Base-by-base conservation (phyloP, 2,888 invertebrate genomes). In the Brachypterus glaber region DNA sequence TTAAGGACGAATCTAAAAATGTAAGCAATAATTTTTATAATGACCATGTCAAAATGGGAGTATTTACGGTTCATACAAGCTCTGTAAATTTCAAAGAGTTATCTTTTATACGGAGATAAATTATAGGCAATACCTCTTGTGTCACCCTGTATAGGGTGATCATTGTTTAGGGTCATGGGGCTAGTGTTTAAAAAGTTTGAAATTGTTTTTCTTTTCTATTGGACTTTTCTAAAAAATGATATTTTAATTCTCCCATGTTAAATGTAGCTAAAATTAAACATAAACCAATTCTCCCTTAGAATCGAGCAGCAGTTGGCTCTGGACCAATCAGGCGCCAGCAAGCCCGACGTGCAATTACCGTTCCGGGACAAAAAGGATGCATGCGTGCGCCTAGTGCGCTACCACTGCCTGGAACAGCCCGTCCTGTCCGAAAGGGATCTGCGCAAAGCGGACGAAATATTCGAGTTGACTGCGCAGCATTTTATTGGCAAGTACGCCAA, bases 221-320 rank as follows among this genome's bases (percentile, higher is more conserved):
- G n/a, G n/a, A n/a, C n/a, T n/a, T n/a, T n/a, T n/a, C n/a, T n/a
- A n/a, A 21, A 21, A 21, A 5, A 9, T 7, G 21, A 21, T 5
- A 21, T 21, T 21, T 21, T 21, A 5, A 21, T 21, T 9, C 9
- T 21, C 21, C 5, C 21, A 9, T 21, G 7, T 21, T 21, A 5
- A 21, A 9, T 21, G 5, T 7, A 21, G 9, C 7, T 5, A 7
- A 7, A 9, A 9, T 5, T 21, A 9, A 9, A 7, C 21, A 21
- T 9, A 21, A 9, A 7, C 14, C 48, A 54, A 29, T 53, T 48
- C 45, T 47, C 49, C 59, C 46, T 48, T 40, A 85, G 85, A 52
- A 76, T 86, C 54, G 82, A 84, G 50, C 78, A 81, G 40, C 84
- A 85, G 60, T 58, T 83, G 54, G 74, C 75, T 55, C 77, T 77